Percentiles rank a stretch among this genome's conserved stretches.
These are phyloP conservation scores for Maniola jurtina DNA, from an alignment of 1,140 invertebrate species.

Conservation along the genomic window DNA sequence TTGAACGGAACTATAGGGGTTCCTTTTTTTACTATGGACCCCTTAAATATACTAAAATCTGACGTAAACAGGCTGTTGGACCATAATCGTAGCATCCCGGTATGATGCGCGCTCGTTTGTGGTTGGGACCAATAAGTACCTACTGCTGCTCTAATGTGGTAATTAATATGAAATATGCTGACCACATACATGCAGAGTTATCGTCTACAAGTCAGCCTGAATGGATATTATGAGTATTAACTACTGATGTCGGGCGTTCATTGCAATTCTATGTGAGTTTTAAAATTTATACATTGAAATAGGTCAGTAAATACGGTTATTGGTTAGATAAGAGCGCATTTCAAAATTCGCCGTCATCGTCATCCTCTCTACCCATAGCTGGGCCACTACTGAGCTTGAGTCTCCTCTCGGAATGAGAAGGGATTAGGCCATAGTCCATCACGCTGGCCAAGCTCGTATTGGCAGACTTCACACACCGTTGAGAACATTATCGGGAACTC, in stretches of 20 bases:
- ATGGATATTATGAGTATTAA: neutral
- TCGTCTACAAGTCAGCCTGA: neutral
- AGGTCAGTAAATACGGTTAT: too few species aligned
- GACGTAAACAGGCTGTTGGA: neutral
- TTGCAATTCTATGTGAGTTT: neutral
- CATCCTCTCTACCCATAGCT: too few species aligned
- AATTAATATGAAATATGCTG: conserved; percentile 3
- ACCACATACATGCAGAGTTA: neutral
- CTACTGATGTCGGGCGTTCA: neutral
- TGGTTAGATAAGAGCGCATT: too few species aligned
- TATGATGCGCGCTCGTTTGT: neutral
- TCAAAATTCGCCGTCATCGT: too few species aligned
- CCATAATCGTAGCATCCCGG: neutral
- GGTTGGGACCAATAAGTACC: neutral
- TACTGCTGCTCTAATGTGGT: neutral
- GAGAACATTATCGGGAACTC: too few species aligned
- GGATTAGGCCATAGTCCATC: too few species aligned
- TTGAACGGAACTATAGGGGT: too few species aligned
- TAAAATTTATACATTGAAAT: neutral
- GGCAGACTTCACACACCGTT: too few species aligned
- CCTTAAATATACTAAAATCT: neutral
- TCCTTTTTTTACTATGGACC: neutral
- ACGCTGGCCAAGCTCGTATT: too few species aligned
- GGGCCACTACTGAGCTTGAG: too few species aligned
- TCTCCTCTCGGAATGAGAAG: too few species aligned